Base-by-base conservation (phyloP, 2,888 invertebrate genomes). In the Carabus problematicus region DNA sequence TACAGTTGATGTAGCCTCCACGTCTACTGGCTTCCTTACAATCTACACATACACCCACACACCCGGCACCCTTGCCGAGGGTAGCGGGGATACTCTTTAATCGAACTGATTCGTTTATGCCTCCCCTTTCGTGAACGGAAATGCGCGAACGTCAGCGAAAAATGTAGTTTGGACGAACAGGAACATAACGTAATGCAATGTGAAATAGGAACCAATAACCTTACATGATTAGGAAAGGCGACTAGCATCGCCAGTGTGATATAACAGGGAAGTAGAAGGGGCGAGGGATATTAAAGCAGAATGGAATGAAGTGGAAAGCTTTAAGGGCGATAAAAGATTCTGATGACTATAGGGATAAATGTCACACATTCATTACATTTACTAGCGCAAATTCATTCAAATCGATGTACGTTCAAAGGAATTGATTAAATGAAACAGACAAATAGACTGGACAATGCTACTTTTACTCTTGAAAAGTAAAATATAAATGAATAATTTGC, bases 181-280 rank as follows among this genome's bases (percentile, higher is more conserved):
- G 63, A 63, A 63, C 63, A 63, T 63, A 63, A 62, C 62, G 62
- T 52, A 62, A 63, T 41, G 63, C 63, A 54, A 54, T 63, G 63
- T 63, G 63, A 63, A 63, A 63, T 63, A 63, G 63, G 63, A 63
- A 63, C 63, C 63, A 63, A 63, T 63, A 63, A 63, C 54, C 63
- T 41, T 63, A 63, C 63, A 63, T 63, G 63, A 63, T 63, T 63
- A 63, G 63, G 42, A 62, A 47, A 3, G 45, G 41, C 41, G 16
- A 12, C 16, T 52, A 45, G 12, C 45, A 11, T 42, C 9, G 9
- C 29, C 29, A 29, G 29, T 29, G 29, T 29, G 6, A 29, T 29
- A 29, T 29, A 29, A 29, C 29, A 29, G 29, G 45, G 11, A n/a
- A 9, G 9, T 14, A 9, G 16, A 8, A 14, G n/a, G 16, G 16